Percentiles rank a stretch among this genome's conserved stretches.
These are phyloP conservation scores for Helobdella robusta DNA, from an alignment of 2,888 invertebrate genomes.

Conservation along the genomic window DNA sequence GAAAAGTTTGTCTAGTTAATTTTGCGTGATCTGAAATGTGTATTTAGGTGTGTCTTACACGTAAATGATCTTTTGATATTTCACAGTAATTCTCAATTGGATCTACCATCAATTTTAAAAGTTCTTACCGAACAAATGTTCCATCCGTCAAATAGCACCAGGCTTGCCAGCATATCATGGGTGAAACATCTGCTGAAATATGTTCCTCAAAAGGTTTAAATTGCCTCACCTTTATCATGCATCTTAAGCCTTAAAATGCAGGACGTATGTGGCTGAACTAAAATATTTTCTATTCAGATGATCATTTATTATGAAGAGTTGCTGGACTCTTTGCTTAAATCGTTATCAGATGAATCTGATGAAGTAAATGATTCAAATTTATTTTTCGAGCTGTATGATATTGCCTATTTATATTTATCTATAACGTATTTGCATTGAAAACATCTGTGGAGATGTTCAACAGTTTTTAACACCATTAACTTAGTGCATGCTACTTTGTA, in stretches of 20 bases:
- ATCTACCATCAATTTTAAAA: slow-evolving; percentile 43
- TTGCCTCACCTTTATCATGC: no score
- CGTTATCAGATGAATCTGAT: slow-evolving; percentile 80
- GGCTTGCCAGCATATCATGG: slow-evolving; percentile 88
- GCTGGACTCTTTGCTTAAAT: slow-evolving; percentile 65
- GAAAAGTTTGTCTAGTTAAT: neutral
- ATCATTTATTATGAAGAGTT: slow-evolving; percentile 54
- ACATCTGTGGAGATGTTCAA: no score
- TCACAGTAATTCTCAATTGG: no score
- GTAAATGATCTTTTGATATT: no score
- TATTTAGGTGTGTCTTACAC: no score
- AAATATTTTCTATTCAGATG: slow-evolving; percentile 48
- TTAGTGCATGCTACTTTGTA: slow-evolving; percentile 14
- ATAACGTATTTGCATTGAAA: no score
- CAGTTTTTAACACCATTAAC: no score
- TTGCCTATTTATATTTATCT: neutral
- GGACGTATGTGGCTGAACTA: no score
- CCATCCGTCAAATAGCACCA: slow-evolving; percentile 80
- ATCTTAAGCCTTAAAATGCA: no score
- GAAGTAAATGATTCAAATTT: slow-evolving; percentile 54
- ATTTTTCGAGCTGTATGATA: neutral
- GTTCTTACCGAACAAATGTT: slow-evolving; percentile 59
- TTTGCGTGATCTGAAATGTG: neutral
- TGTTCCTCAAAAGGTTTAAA: slow-evolving; percentile 66
- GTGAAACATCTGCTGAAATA: slow-evolving; percentile 80